A percentile compares a stretch with the other conserved stretches of the same genome.
These are phyloP conservation scores for Scaptomyza caliginosa DNA, from an alignment of 2,888 invertebrate genomes.

Conservation along the genomic window DNA sequence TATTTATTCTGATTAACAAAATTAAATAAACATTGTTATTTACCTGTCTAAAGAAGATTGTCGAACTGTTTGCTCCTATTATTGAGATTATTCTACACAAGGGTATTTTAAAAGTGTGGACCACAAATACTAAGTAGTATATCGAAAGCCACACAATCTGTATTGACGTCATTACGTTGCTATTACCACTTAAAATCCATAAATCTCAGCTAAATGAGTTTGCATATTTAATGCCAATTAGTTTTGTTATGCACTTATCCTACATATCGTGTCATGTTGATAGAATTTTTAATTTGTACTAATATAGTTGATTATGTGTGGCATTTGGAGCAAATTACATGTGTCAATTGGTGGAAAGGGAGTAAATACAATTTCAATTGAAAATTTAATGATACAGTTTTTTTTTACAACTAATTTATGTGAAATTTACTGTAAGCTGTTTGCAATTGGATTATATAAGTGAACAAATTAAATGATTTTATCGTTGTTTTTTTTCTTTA, in stretches of 20 bases:
- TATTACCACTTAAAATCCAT: not conserved
- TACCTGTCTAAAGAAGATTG: not conserved
- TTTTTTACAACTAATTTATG: not conserved
- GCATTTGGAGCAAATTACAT: not conserved
- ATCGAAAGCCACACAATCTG: not conserved
- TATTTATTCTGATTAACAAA: not conserved
- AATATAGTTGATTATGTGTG: slow-evolving; percentile 2
- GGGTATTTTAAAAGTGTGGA: not conserved
- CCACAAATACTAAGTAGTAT: not conserved
- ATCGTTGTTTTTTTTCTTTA: no score
- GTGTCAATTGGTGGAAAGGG: not conserved
- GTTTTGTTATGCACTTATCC: not conserved
- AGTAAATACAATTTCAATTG: not conserved
- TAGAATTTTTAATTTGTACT: slow-evolving; percentile 8
- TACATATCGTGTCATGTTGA: not conserved
- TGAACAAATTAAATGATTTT: no score
- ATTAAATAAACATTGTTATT: no score
- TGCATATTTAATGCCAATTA: slow-evolving; percentile 23
- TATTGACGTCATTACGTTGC: slow-evolving; percentile 25
- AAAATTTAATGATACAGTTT: not conserved
- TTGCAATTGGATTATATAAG: not conserved
- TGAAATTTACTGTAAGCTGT: not conserved
- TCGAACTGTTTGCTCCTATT: not conserved
- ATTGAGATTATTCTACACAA: not conserved
- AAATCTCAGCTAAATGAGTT: not conserved